phyloP scores from a whole-genome alignment of 2,888 invertebrate genomes.

The Dendrolimus pini region DNA sequence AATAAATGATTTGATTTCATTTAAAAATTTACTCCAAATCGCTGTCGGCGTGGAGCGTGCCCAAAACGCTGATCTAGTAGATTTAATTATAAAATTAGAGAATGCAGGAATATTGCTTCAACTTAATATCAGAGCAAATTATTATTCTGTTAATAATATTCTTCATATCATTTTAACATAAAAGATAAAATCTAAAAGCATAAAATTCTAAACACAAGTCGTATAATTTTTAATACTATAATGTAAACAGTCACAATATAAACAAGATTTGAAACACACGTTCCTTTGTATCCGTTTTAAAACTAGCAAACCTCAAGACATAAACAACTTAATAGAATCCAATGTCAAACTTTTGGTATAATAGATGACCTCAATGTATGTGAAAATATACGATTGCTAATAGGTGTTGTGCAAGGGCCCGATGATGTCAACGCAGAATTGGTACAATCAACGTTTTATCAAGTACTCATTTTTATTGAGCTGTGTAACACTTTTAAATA shows the following conservation, averaged over 20 bases:
- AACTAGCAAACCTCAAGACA: background rate
- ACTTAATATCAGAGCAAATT: too few relatives aligned
- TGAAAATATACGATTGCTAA: slow-evolving; percentile 26
- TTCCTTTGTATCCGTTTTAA: background rate
- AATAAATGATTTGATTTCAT: too few relatives aligned
- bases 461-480: background rate
- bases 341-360: slow-evolving; percentile 10
- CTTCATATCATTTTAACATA: too few relatives aligned
- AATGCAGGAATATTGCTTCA: too few relatives aligned
- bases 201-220: background rate
- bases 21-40: too few relatives aligned
- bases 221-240: background rate
- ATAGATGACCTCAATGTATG: slow-evolving; percentile 31
- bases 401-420: slow-evolving; percentile 32
- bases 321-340: background rate
- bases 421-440: slow-evolving; percentile 38
- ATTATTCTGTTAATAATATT: too few relatives aligned
- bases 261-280: background rate
- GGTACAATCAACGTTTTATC: background rate
- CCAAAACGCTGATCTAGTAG: too few relatives aligned
- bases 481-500: background rate
- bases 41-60: too few relatives aligned
- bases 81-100: too few relatives aligned
- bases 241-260: background rate
- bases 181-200: too few relatives aligned